phyloP scores from a whole-genome alignment of 1,140 invertebrate genomes.

The Bilobella aurantiaca region DNA sequence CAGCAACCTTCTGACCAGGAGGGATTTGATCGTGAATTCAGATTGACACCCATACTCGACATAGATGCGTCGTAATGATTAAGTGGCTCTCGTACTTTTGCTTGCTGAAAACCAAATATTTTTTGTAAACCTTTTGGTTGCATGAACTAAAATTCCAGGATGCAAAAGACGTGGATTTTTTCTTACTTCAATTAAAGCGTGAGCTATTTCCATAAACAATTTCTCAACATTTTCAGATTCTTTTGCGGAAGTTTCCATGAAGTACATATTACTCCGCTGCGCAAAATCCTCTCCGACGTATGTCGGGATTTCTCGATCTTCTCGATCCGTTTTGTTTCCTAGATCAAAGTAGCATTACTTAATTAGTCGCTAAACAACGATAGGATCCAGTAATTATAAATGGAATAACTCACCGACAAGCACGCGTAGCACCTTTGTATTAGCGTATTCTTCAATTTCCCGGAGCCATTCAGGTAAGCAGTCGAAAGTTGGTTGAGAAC shows the following conservation, averaged over 20 bases:
- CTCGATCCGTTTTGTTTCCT: conserved; percentile 93
- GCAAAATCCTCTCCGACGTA: conserved; percentile 94
- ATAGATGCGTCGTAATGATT: conserved; percentile 12
- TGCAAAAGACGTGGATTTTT: too few species aligned
- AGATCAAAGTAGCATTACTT: conserved; percentile 16
- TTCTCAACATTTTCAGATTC: conserved; percentile 95
- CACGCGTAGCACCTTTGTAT: conserved; percentile 82
- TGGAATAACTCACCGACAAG: conserved; percentile 80
- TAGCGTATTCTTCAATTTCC: conserved; percentile 94
- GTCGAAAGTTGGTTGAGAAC: conserved; percentile 92
- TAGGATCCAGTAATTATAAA: too few species aligned
- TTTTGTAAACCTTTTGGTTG: neutral
- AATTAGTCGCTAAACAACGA: too few species aligned
- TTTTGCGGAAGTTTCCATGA: conserved; percentile 96
- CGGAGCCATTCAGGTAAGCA: conserved; percentile 87
- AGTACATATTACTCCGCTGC: conserved; percentile 89
- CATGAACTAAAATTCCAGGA: too few species aligned
- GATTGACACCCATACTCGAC: conserved; percentile 22
- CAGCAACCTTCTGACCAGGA: conserved; percentile 29
- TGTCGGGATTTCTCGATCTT: conserved; percentile 85
- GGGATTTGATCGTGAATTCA: conserved; percentile 23
- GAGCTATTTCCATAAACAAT: conserved; percentile 89
- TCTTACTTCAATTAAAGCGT: conserved; percentile 73
- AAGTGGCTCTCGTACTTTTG: conserved; percentile 26
- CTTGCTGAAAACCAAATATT: conserved; percentile 25